Evolutionary conservation across 1,140 invertebrate genomes (phyloP).

Genomic region (Ips typographus): DNA sequence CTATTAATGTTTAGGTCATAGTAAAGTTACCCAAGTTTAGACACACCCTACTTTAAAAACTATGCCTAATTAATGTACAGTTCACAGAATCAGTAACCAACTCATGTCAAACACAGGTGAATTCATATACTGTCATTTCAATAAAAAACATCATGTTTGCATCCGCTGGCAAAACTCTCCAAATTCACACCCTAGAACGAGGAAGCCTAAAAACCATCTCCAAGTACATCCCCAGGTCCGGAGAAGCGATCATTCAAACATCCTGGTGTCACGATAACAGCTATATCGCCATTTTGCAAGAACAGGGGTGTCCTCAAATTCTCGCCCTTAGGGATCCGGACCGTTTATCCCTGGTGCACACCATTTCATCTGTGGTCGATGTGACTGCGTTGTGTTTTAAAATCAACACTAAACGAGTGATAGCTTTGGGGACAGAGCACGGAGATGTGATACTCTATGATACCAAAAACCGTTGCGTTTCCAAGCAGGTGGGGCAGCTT

Average conservation of each 20-base stretch:
- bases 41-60: no score
- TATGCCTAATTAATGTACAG: no score
- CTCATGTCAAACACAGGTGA: no score
- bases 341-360: conserved; percentile 34
- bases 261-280: conserved; percentile 41
- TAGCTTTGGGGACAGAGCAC: conserved; percentile 31
- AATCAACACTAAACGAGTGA: conserved; percentile 31
- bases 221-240: conserved; percentile 4
- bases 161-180: conserved; percentile 9
- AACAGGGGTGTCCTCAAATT: conserved; percentile 37
- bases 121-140: no score
- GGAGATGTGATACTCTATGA: conserved; percentile 41
- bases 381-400: conserved; percentile 36
- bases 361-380: conserved; percentile 30
- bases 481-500: conserved; percentile 31
- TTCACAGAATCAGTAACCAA: no score
- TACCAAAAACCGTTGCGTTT: conserved; percentile 38
- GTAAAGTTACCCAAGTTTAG: no score
- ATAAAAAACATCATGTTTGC: conserved; percentile 2
- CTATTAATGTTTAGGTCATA: no score
- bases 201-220: conserved; percentile 8
- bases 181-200: conserved; percentile 10
- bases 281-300: conserved; percentile 35
- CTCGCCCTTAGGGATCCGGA: conserved; percentile 36
- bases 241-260: conserved; percentile 15